Base-by-base conservation (phyloP, 1,140 invertebrate genomes). In the Armadillidium nasatum region DNA sequence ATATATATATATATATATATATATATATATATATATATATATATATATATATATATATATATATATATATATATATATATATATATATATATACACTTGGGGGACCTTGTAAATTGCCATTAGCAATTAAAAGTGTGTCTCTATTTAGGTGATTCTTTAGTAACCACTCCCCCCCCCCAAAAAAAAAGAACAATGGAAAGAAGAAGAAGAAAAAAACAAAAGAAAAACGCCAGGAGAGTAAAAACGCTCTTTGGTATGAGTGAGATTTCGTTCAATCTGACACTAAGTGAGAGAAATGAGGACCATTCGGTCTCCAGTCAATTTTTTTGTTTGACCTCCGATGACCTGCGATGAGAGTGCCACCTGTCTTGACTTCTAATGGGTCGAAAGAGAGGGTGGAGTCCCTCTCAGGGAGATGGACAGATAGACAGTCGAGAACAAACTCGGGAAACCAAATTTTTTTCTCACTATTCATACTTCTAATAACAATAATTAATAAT, bases 41-140 rank as follows among this genome's bases (percentile, higher is more conserved):
- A 22, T 66, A 10, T 10, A 33, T 33, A 33, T 33, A 33, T 33
- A 33, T 33, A 33, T 33, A 33, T 33, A 33, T 71, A 71, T 71
- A 71, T 71, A 71, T 33, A 71, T 43, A 71, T 71, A 71, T 43
- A 71, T 71, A 43, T 22, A 71, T 71, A 71, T 43, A 43, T 22
- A 43, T 43, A 71, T 71, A 71, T 71, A 71, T 71, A 71, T 43
- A 71, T 71, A 71, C n/a, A 22, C 33, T 33, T 33, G 33, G 33
- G 33, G 33, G 33, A 3, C 1, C 33, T n/a, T 33, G 33, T 33
- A 33, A 33, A 33, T 33, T 33, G 33, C 2, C 33, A 6, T 33
- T 33, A 33, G 33, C 33, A 33, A 33, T 33, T 33, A 33, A 33
- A 33, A 33, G 33, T 33, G 6, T 33, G 33, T 33, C 33, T 33